phyloP scores from a whole-genome alignment of 2,888 invertebrate genomes.

The Amaurobius ferox region DNA sequence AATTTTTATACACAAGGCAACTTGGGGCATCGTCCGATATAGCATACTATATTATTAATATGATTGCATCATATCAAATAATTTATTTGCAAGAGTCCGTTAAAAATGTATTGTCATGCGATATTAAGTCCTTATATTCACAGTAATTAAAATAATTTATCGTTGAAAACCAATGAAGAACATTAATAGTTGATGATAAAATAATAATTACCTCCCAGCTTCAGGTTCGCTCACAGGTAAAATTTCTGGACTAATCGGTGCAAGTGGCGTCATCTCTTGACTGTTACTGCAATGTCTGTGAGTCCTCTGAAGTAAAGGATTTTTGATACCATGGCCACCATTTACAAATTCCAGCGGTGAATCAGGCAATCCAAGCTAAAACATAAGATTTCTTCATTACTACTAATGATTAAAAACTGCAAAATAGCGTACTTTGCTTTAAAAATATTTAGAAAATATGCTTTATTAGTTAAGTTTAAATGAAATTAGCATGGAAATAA shows the following conservation, averaged over 20 bases:
- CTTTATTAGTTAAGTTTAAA: background rate
- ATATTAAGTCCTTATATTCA: background rate
- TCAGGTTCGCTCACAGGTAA: conserved; percentile 38
- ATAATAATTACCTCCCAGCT: conserved; percentile 49
- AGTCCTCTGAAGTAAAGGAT: conserved; percentile 85
- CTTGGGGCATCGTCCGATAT: no score
- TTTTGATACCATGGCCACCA: conserved; percentile 97
- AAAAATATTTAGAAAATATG: no score
- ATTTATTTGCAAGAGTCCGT: no score
- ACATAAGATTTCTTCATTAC: background rate
- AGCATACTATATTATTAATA: no score
- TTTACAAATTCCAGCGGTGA: conserved; percentile 92
- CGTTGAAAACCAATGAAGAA: background rate
- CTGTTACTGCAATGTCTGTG: conserved; percentile 38
- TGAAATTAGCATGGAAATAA: no score
- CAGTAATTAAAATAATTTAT: background rate
- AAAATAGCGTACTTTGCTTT: background rate
- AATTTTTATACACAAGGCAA: no score
- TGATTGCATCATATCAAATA: no score
- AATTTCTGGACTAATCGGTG: conserved; percentile 36
- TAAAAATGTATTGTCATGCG: no score
- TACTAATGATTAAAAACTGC: background rate
- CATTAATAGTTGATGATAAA: background rate
- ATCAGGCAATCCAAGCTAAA: conserved; percentile 57
- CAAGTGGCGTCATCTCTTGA: conserved; percentile 47